These are phyloP conservation scores for Dolichallabes microphthalmus DNA, from an alignment of 2,113 vertebrate genomes.

Conservation along the genomic window DNA sequence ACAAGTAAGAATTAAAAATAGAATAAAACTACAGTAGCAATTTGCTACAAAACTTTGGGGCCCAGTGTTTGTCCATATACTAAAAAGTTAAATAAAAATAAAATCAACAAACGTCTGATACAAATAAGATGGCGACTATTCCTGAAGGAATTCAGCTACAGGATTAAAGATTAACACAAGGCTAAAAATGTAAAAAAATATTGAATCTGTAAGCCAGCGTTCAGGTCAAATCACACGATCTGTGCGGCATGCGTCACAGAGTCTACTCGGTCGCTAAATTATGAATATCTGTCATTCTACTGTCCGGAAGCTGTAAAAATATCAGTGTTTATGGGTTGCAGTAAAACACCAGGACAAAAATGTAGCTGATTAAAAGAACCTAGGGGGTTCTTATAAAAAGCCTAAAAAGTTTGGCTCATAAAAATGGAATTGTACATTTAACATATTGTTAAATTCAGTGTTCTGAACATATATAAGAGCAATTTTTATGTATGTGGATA, in stretches of 20 bases:
- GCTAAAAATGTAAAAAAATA: slow-evolving; percentile 59
- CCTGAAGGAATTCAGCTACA: slow-evolving; percentile 68
- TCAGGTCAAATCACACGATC: slow-evolving; percentile 51
- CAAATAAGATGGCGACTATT: slow-evolving; percentile 73
- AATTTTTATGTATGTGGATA: neutral
- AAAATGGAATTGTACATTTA: neutral
- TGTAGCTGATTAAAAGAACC: neutral
- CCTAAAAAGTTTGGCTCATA: neutral
- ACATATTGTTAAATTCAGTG: neutral
- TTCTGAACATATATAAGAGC: neutral
- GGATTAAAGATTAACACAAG: slow-evolving; percentile 64
- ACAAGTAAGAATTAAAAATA: slow-evolving; percentile 61
- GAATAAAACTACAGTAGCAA: slow-evolving; percentile 62
- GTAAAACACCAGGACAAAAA: neutral
- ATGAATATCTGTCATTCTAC: neutral
- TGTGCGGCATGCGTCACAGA: neutral
- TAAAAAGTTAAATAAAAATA: slow-evolving; percentile 55
- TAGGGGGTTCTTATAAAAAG: neutral
- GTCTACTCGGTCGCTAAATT: neutral
- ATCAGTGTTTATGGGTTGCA: neutral
- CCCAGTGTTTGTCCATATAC: slow-evolving; percentile 44
- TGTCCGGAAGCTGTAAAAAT: neutral
- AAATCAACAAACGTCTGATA: slow-evolving; percentile 51
- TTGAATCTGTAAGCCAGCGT: slow-evolving; percentile 43
- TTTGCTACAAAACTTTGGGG: slow-evolving; percentile 70